A percentile compares a stretch with the other conserved stretches of the same genome.
These are phyloP conservation scores for Gymnocypris eckloni DNA, from an alignment of 2,797 vertebrate species.

Conservation along the genomic window DNA sequence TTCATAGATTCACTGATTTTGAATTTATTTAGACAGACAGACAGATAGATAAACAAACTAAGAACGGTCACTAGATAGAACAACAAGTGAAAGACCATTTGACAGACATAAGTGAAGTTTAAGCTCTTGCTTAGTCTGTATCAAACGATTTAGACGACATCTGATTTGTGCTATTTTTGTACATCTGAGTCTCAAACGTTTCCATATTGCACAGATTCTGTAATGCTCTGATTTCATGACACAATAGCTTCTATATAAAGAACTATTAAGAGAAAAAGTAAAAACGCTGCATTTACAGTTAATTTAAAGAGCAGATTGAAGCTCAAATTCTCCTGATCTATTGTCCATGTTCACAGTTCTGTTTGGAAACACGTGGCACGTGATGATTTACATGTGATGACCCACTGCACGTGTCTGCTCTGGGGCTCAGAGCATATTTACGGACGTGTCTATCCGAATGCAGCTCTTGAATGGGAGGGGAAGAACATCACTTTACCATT, in stretches of 20 bases:
- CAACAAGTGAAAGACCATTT: no score
- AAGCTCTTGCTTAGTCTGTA: background rate
- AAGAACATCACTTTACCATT: conserved; percentile 4
- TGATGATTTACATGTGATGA: conserved; percentile 20
- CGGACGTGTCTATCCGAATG: background rate
- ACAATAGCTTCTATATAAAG: background rate
- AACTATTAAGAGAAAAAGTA: background rate
- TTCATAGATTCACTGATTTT: no score
- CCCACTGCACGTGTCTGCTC: conserved; percentile 28
- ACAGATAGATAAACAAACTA: no score
- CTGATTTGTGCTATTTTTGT: background rate
- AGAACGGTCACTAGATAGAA: no score
- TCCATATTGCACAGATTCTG: background rate
- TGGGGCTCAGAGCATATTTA: conserved; percentile 7
- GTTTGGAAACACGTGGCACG: conserved; percentile 11
- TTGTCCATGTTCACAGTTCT: conserved; percentile 5
- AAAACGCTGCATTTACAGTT: background rate
- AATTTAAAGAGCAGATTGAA: background rate
- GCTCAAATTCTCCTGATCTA: background rate
- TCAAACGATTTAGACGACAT: background rate
- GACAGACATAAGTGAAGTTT: background rate
- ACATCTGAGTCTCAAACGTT: background rate
- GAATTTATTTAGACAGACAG: no score
- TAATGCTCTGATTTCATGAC: background rate
- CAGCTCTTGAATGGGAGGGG: conserved; percentile 14